Evolutionary conservation across 2,797 vertebrate species (phyloP).

Genomic region (Brachyalestes nurse): DNA sequence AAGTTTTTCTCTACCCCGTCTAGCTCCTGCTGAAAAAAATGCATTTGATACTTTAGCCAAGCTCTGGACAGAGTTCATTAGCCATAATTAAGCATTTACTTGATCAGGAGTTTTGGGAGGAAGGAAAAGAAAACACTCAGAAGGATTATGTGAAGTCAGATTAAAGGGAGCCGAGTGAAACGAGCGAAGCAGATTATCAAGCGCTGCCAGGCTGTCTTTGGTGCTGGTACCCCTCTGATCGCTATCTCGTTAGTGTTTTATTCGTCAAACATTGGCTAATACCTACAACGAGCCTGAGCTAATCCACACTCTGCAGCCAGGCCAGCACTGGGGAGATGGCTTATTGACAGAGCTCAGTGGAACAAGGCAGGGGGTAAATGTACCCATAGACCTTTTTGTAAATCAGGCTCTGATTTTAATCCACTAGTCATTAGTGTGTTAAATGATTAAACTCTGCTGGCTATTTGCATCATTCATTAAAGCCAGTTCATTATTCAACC

Average conservation of each 20-base stretch:
- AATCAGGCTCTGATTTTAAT: conserved; percentile 38
- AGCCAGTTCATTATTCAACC: conserved; percentile 21
- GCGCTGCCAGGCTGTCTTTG: conserved; percentile 76
- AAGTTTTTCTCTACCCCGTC: conserved; percentile 42
- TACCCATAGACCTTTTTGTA: conserved; percentile 25
- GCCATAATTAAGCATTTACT: conserved; percentile 80
- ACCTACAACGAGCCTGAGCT: conserved; percentile 69
- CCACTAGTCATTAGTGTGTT: conserved; percentile 33
- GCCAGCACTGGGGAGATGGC: conserved; percentile 57
- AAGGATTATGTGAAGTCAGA: conserved; percentile 80
- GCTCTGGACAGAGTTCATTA: conserved; percentile 81
- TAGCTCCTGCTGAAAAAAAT: conserved; percentile 58
- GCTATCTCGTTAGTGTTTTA: conserved; percentile 76
- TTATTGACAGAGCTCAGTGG: conserved; percentile 60
- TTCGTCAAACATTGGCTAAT: conserved; percentile 73
- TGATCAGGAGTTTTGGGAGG: conserved; percentile 74
- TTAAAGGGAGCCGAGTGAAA: conserved; percentile 76
- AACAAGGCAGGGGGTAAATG: conserved; percentile 37
- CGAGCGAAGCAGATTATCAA: conserved; percentile 78
- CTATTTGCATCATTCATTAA: conserved; percentile 1
- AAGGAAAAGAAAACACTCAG: conserved; percentile 52
- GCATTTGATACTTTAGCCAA: conserved; percentile 79
- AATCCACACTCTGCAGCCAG: conserved; percentile 66
- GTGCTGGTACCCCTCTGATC: conserved; percentile 75
- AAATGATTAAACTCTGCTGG: conserved; percentile 40